A percentile compares a stretch with the other conserved stretches of the same genome.
These are phyloP conservation scores for Sarcophaga peregrina DNA, from an alignment of 1,140 invertebrate genomes.

Conservation along the genomic window DNA sequence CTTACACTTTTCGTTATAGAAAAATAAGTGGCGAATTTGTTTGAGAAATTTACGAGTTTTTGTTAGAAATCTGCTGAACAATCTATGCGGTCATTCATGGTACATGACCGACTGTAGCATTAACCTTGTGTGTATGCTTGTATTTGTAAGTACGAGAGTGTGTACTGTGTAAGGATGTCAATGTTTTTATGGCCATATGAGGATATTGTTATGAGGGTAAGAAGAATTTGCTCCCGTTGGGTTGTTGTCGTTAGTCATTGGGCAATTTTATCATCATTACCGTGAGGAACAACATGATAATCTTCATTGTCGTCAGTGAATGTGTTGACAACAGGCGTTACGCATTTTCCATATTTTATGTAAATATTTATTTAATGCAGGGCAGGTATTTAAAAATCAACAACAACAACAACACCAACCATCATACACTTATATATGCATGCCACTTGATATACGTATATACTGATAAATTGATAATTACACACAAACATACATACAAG, in stretches of 20 bases:
- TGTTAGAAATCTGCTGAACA: too few relatives aligned
- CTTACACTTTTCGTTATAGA: too few relatives aligned
- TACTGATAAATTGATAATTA: too few relatives aligned
- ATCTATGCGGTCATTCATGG: background rate
- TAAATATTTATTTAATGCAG: constrained; percentile 65
- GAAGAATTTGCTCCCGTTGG: background rate
- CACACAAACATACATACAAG: background rate
- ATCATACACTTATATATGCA: background rate
- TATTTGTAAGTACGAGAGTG: background rate
- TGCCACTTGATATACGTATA: too few relatives aligned
- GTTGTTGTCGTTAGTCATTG: constrained; percentile 26
- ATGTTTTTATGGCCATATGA: background rate
- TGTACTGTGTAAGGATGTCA: background rate
- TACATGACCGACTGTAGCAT: background rate
- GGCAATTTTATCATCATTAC: constrained; percentile 29
- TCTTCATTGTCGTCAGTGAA: constrained; percentile 42
- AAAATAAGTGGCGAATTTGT: too few relatives aligned
- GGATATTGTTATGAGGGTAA: background rate
- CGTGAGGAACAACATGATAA: background rate
- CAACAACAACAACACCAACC: background rate
- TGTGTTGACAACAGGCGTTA: constrained; percentile 66
- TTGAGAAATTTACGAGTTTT: too few relatives aligned
- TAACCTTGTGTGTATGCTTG: constrained; percentile 27
- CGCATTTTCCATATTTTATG: constrained; percentile 59
- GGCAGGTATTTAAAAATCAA: constrained; percentile 54